Evolutionary conservation across 2,888 invertebrate genomes (phyloP).

Genomic region (Diarsia mendica): DNA sequence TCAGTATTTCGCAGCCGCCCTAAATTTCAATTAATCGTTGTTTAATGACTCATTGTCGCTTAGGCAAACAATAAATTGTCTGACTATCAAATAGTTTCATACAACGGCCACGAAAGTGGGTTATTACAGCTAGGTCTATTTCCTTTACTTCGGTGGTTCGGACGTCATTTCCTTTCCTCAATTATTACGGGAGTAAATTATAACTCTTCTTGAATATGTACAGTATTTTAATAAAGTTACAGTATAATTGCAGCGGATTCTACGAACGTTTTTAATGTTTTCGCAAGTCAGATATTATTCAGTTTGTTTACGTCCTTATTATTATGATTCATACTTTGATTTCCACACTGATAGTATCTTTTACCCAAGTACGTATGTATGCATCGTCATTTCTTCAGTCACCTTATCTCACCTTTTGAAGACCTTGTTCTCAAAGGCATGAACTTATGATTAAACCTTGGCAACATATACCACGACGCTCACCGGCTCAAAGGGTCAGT

Average conservation of each 20-base stretch:
- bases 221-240: slow-evolving; percentile 26
- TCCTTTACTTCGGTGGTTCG: slow-evolving; percentile 31
- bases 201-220: slow-evolving; percentile 15
- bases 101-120: slow-evolving; percentile 34
- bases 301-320: slow-evolving; percentile 29
- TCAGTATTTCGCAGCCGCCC: slow-evolving; percentile 31
- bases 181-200: slow-evolving; percentile 18
- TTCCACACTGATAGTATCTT: slow-evolving; percentile 22
- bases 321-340: slow-evolving; percentile 24
- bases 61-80: slow-evolving; percentile 30
- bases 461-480: slow-evolving; percentile 20
- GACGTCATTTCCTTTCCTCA: slow-evolving; percentile 23
- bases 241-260: slow-evolving; percentile 31
- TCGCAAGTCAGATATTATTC: slow-evolving; percentile 16
- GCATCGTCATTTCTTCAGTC: slow-evolving; percentile 26
- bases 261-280: slow-evolving; percentile 25
- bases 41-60: slow-evolving; percentile 57
- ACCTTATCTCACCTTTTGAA: slow-evolving; percentile 36
- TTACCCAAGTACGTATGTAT: slow-evolving; percentile 2
- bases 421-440: slow-evolving; percentile 49
- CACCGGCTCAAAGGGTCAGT: slow-evolving; percentile 33
- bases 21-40: slow-evolving; percentile 49
- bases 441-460: slow-evolving; percentile 38
- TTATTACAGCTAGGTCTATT: slow-evolving; percentile 17
- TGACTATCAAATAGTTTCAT: slow-evolving; percentile 32